These are phyloP conservation scores for Psix sp. DNA, from an alignment of 1,140 invertebrate genomes.

Conservation along the genomic window DNA sequence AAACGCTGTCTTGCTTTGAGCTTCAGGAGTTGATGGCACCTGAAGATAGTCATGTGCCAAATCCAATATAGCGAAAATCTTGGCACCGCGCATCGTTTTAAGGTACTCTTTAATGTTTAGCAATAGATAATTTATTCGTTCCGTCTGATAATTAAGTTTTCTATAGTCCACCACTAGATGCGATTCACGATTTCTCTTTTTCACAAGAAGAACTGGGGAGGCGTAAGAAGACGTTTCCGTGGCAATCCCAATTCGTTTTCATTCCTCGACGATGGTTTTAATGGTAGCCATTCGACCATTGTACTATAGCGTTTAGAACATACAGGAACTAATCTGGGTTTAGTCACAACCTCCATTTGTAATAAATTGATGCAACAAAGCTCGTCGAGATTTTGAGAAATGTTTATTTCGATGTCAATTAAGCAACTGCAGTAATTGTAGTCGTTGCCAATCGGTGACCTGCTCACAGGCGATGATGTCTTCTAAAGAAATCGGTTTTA, in stretches of 20 bases:
- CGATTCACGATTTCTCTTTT: constrained; percentile 64
- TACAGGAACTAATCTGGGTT: neutral
- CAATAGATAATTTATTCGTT: constrained; percentile 67
- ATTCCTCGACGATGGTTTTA: constrained; percentile 1
- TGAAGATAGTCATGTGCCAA: constrained; percentile 72
- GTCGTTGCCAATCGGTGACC: neutral
- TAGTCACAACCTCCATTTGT: constrained; percentile 1
- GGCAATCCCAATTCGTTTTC: constrained; percentile 11
- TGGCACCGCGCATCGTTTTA: constrained; percentile 39
- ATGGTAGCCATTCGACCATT: neutral
- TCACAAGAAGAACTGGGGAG: constrained; percentile 65
- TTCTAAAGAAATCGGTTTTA: neutral
- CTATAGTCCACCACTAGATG: constrained; percentile 70
- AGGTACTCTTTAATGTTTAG: constrained; percentile 65
- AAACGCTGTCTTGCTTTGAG: constrained; percentile 68
- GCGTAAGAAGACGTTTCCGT: constrained; percentile 9
- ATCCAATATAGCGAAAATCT: constrained; percentile 74
- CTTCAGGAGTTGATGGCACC: constrained; percentile 62
- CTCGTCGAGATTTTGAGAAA: neutral
- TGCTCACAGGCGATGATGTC: neutral
- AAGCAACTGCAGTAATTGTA: neutral
- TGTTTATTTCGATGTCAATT: neutral
- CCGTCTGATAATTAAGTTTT: constrained; percentile 60
- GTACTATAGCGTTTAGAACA: constrained; percentile 2
- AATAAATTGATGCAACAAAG: neutral